Evolutionary conservation across 2,888 invertebrate species (phyloP), one percentile per base, ranked within the genome.

Genomic region (Glyphotaelius pellucidus): DNA sequence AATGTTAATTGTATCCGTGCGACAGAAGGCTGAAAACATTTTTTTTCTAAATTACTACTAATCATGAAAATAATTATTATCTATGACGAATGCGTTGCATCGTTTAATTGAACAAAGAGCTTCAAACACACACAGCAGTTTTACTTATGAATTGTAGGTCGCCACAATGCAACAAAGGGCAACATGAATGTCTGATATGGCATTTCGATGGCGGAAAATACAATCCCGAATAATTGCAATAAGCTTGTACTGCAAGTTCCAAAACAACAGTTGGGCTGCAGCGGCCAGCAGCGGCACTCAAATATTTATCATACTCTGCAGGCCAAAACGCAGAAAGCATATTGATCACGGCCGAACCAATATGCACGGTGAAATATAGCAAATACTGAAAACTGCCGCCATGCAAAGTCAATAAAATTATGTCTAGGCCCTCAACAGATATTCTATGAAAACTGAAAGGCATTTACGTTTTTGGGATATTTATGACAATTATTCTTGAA

Each of bases 251-350:
- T 67, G 67, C 67, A 67, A 19, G 67, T 67, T n/a, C 67, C 9
- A n/a, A 67, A 67, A 67, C 67, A 31, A 32, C 83, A 25, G 83
- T 31, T 35, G 31, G 35, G 7, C n/a, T 87, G 89, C 42, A 89
- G 91, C 80, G 80, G 90, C 89, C 38, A n/a, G 35, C 47, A 84
- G 87, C 86, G 35, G 91, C 80, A 88, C 47, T 90, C 92, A 90
- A 90, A 92, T 90, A 92, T 92, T 92, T 90, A 90, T 90, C 92
- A 87, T 42, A 67, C 67, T 38, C 92, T 88, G 67, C 90, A 92
- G 86, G 32, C 85, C 79, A 80, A 87, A 80, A 91, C 88, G 35
- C 85, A 91, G 81, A 52, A n/a, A 52, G 85, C 30, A 84, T 85
- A 90, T 47, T 84, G 83, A 90, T 90, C 83, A 83, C 79, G 81